Evolutionary conservation across 2,888 invertebrate genomes (phyloP).

Genomic region (Eudasyphora cyanicolor): DNA sequence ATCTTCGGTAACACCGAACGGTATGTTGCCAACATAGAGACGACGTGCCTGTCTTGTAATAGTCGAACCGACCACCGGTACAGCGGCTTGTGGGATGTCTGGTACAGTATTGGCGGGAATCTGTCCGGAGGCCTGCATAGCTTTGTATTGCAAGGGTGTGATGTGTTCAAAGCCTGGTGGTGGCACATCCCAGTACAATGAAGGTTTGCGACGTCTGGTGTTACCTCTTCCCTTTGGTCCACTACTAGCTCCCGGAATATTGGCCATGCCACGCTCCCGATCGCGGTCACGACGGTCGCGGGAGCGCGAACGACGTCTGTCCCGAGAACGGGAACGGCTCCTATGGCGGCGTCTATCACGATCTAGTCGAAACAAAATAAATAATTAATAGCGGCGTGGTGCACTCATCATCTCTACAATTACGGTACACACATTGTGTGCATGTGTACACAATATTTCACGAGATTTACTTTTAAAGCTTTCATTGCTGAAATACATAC

Average conservation of each 20-base stretch:
- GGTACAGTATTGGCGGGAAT: constrained; percentile 96
- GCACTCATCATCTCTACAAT: not conserved
- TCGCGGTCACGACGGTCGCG: constrained; percentile 71
- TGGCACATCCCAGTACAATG: constrained; percentile 99
- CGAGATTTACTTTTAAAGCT: not conserved
- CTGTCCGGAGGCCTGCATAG: constrained; percentile 95
- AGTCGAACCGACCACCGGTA: constrained; percentile 97
- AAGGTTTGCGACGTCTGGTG: constrained; percentile 91
- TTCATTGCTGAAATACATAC: constrained; percentile 51
- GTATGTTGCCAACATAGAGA: constrained; percentile 98
- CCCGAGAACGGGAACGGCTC: constrained; percentile 80
- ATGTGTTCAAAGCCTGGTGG: constrained; percentile 99
- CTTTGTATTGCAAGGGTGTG: constrained; percentile 95
- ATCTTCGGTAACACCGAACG: constrained; percentile 98
- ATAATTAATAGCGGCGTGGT: constrained; percentile 27
- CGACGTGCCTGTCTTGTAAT: constrained; percentile 96
- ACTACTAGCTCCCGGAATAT: constrained; percentile 62
- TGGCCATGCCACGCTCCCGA: constrained; percentile 66
- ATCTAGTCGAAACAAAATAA: constrained; percentile 58
- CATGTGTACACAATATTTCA: constrained; percentile 49
- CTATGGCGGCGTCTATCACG: constrained; percentile 71
- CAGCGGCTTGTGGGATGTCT: constrained; percentile 96
- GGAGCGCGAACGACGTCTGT: constrained; percentile 80
- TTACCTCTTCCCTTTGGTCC: constrained; percentile 65
- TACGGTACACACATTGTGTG: not conserved